These are phyloP conservation scores for Euleptes europaea DNA, from an alignment of 2,113 vertebrate genomes.

Conservation along the genomic window DNA sequence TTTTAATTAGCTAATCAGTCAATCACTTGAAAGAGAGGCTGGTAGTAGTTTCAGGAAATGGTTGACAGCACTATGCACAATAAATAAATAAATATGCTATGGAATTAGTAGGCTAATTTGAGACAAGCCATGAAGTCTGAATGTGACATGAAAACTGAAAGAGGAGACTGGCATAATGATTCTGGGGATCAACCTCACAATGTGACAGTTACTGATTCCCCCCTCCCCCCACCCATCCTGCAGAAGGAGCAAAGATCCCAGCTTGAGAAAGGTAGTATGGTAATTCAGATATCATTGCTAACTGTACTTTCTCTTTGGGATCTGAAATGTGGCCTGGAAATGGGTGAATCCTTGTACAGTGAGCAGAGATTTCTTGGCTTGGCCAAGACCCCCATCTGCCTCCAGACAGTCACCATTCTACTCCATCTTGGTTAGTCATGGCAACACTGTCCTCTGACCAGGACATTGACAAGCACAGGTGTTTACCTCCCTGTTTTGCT, in stretches of 20 bases:
- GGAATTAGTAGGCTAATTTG: constrained; percentile 7
- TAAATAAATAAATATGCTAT: constrained; percentile 13
- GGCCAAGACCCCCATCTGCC: too few species aligned
- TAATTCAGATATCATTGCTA: background rate
- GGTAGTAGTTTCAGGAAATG: background rate
- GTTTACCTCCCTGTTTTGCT: background rate
- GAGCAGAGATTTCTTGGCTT: background rate
- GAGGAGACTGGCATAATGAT: background rate
- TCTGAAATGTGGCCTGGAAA: background rate
- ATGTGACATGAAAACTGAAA: constrained; percentile 3
- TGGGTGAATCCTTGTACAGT: background rate
- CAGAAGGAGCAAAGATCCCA: background rate
- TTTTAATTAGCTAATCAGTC: constrained; percentile 13
- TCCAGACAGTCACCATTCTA: background rate
- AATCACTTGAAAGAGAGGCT: constrained; percentile 12
- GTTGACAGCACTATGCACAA: background rate
- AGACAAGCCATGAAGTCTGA: background rate
- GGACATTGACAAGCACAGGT: background rate
- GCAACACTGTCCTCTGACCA: background rate
- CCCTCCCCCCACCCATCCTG: background rate
- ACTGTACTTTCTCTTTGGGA: background rate
- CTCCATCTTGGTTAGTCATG: too few species aligned
- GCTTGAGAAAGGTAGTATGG: background rate
- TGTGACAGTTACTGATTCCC: background rate
- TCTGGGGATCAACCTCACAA: background rate